Base-by-base conservation (phyloP, 2,113 vertebrate species). In the Trogon melanurus region DNA sequence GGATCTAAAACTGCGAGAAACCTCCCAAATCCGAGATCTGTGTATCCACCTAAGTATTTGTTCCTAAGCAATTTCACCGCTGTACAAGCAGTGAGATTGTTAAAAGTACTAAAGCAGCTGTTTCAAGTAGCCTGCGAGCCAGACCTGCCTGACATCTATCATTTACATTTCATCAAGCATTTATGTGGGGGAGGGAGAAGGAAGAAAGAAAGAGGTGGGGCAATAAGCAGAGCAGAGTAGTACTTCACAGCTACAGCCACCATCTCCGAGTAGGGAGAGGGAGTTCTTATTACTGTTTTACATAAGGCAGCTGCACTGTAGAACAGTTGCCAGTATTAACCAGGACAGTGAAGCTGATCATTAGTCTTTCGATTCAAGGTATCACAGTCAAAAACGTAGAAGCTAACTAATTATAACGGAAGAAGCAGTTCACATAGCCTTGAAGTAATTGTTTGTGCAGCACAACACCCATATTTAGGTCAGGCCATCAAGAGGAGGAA, bases 401-500 rank as follows among this genome's bases (percentile, higher is more conserved):
- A 75, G 44, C 22, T 44, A 54, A 62, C 29, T 66, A 89, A 84
- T 85, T 74, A 67, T 47, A 83, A 56, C 14, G 6, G 4, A 92
- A 83, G 76, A 61, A 74, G 47, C 73, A 88, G 67, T 38, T 84
- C 23, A 11, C 16, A 7, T 10, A 45, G 26, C 29, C 53, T 23
- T 61, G 56, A 79, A 86, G 4, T n/a, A 79, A 86, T 79, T 91
- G 91, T 93, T 65, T 96, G 94, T 88, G 86, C 95, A 91, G 62
- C 41, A 85, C 81, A 82, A 66, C 60, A 81, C 79, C 70, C 93
- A 85, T 96, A 96, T 99, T 98, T 98, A 98, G 99, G 98, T 98
- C 98, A 99, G 94, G 88, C 93, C 86, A 95, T 97, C 98, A 97
- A 97, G 97, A 97, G 72, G 91, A 96, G 95, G 96, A 94, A 97